Conservation (phyloP, 1,140 invertebrate genomes). For the Dermatophagoides farinae region DNA sequence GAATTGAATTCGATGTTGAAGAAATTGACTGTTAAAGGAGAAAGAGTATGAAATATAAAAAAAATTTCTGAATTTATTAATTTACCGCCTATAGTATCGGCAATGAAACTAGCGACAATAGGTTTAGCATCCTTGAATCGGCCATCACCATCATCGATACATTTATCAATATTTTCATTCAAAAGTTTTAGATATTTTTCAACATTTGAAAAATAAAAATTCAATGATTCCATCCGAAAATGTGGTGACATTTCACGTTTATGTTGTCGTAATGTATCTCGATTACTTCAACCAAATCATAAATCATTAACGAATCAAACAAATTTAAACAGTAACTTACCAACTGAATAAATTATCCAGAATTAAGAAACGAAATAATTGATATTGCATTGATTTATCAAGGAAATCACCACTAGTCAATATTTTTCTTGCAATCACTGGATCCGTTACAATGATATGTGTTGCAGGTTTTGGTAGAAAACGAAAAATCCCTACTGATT, state of each 20-base stretch:
- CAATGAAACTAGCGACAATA: not conserved
- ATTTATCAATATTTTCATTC: not conserved
- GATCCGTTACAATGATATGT: too few species aligned
- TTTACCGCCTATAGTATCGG: not conserved
- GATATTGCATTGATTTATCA: too few species aligned
- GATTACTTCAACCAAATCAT: not conserved
- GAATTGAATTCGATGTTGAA: conserved; percentile 2
- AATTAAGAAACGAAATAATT: too few species aligned
- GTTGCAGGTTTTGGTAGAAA: too few species aligned
- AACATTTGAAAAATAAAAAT: not conserved
- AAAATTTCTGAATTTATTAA: too few species aligned
- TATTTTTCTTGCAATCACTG: too few species aligned
- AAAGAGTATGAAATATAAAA: not conserved
- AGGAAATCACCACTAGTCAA: too few species aligned
- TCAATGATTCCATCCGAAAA: not conserved
- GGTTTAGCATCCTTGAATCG: not conserved
- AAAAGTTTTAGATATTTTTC: not conserved
- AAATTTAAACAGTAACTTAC: not conserved
- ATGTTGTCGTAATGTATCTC: not conserved
- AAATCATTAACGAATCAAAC: not conserved
- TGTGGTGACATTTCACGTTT: not conserved
- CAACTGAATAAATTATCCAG: not conserved
- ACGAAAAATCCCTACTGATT: too few species aligned
- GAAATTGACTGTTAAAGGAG: not conserved
- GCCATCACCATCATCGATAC: conserved; percentile 3